Conservation (phyloP, 37 sponge, comb jelly and placozoan species). For the Amphimedon queenslandica region DNA sequence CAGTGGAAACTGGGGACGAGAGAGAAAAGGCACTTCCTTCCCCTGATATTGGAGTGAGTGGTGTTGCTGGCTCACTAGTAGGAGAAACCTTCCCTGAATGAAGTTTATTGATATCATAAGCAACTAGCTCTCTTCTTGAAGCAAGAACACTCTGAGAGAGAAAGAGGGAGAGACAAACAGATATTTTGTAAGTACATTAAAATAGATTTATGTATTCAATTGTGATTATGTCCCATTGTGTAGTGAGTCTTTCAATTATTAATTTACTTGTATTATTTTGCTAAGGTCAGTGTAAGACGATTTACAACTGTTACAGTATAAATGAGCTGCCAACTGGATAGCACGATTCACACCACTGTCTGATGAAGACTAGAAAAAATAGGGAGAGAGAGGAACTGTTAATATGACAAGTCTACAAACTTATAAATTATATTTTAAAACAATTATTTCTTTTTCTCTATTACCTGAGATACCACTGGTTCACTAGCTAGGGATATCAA, state of each 20-base stretch:
- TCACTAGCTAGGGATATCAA: slow-evolving; percentile 51
- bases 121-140: slow-evolving; percentile 73
- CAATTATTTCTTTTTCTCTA: no score
- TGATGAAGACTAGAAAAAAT: neutral
- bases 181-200: no score
- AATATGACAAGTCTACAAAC: no score
- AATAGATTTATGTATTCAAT: no score
- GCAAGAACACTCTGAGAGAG: slow-evolving; percentile 61
- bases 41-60: neutral
- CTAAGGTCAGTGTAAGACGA: slow-evolving; percentile 73
- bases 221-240: no score
- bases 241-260: no score
- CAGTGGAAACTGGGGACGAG: neutral
- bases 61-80: slow-evolving; percentile 12
- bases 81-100: slow-evolving; percentile 7
- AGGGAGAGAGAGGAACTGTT: no score
- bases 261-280: slow-evolving; percentile 54
- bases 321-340: slow-evolving; percentile 72
- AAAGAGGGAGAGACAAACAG: neutral
- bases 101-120: slow-evolving; percentile 70
- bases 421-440: no score
- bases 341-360: slow-evolving; percentile 56
- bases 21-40: neutral
- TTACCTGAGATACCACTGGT: no score
- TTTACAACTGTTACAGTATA: slow-evolving; percentile 81